Evolutionary conservation across 1,140 invertebrate genomes (phyloP).

Genomic region (Drosophila sechellia): DNA sequence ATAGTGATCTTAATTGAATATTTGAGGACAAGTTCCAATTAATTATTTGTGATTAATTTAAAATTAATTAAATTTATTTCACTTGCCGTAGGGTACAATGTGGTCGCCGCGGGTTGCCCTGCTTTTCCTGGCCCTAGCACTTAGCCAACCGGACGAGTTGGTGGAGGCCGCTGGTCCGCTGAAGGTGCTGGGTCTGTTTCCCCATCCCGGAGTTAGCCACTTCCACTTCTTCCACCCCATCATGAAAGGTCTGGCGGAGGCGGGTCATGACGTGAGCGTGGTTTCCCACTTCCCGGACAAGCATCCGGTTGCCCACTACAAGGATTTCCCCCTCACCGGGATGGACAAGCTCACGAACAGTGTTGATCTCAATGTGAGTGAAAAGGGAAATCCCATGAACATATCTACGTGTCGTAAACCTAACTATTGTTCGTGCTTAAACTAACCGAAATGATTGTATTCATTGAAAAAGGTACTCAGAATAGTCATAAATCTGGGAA

Average conservation of each 20-base stretch:
- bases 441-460: not conserved
- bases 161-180: conserved; percentile 85
- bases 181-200: conserved; percentile 88
- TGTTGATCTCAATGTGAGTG: conserved; percentile 73
- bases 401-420: not conserved
- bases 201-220: conserved; percentile 90
- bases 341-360: conserved; percentile 72
- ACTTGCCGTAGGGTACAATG: conserved; percentile 9
- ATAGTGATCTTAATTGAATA: too few relatives aligned
- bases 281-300: conserved; percentile 88
- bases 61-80: not conserved
- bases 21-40: too few relatives aligned
- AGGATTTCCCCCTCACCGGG: conserved; percentile 85
- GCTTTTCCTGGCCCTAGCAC: conserved; percentile 21
- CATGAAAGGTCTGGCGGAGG: conserved; percentile 87
- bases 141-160: conserved; percentile 4
- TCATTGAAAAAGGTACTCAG: too few relatives aligned
- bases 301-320: conserved; percentile 86
- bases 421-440: not conserved
- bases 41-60: not conserved
- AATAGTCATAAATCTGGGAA: too few relatives aligned
- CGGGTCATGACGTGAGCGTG: conserved; percentile 90
- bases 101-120: conserved; percentile 23
- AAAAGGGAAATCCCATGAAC: not conserved
- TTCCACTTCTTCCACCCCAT: conserved; percentile 89